Percentiles rank a stretch among this genome's conserved stretches.
These are phyloP conservation scores for Busseola fusca DNA, from an alignment of 2,888 invertebrate genomes.

Conservation along the genomic window DNA sequence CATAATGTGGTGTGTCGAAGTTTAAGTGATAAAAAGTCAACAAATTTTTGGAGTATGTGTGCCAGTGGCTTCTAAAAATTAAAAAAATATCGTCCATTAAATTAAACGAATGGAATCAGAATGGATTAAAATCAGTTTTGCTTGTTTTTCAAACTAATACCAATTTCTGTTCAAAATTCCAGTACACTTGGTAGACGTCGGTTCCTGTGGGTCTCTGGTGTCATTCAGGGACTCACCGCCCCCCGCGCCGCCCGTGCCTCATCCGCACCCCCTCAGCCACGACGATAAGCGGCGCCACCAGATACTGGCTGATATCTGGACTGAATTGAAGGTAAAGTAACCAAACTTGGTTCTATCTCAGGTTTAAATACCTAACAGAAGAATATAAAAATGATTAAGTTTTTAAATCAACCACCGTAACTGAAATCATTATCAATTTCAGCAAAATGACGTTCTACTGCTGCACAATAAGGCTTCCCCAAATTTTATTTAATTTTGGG, in stretches of 20 bases:
- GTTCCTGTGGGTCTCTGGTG: conserved; percentile 85
- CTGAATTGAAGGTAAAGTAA: conserved; percentile 88
- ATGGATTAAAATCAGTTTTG: too few species aligned
- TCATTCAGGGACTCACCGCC: conserved; percentile 87
- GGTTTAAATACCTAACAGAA: neutral
- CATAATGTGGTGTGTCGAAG: too few species aligned
- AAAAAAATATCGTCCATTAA: too few species aligned
- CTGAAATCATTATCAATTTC: neutral
- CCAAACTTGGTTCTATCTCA: neutral
- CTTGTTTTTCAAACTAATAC: neutral
- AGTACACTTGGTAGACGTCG: conserved; percentile 85
- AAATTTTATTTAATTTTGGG: neutral
- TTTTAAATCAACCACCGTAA: neutral
- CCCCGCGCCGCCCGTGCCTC: conserved; percentile 80
- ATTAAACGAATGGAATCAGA: too few species aligned
- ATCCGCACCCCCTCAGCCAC: conserved; percentile 88
- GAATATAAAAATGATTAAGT: too few species aligned
- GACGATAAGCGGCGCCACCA: conserved; percentile 91
- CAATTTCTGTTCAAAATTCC: conserved; percentile 54
- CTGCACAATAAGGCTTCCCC: neutral
- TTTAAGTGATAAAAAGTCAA: too few species aligned
- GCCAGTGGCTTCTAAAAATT: too few species aligned
- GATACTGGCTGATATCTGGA: conserved; percentile 90
- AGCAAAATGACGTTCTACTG: neutral
- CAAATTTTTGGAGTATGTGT: too few species aligned